Base-by-base conservation (phyloP, 1,140 invertebrate genomes). In the Sycophaga agraensis region DNA sequence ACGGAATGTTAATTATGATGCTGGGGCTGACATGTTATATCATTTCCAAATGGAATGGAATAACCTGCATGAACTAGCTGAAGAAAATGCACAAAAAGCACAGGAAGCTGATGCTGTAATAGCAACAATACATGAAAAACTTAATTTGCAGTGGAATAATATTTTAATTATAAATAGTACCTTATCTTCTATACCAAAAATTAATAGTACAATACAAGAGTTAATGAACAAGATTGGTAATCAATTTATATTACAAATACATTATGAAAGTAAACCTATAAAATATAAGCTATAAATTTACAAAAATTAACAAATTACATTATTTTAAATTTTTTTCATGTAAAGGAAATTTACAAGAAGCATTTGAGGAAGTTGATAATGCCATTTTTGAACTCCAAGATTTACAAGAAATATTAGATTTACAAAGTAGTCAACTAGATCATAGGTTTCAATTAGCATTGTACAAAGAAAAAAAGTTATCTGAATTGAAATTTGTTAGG, bases 21-120 rank as follows among this genome's bases (percentile, higher is more conserved):
- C 85, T 28, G 86, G 85, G 2, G 80, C 83, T 8, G 82, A 85
- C 64, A 66, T 87, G 51, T 72, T 88, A 21, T 78, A 83, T 62
- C 83, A 85, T 65, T 89, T 86, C 73, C 87, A 89, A 70, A 73
- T 82, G 31, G 78, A 85, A 49, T 90, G 88, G 88, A 82, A 82
- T 64, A 84, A 86, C 61, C 63, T 89, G 16, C 87, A 89, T 64
- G 74, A 83, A 53, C 71, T 85, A 14, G 83, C 85, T 37, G 86
- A 89, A 70, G 80, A 85, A 57, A 89, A 88, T 78, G 84, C 86
- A 2, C 75, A 77, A 59, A 81, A 81, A 66, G 85, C 85, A 17
- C 81, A 84, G 70, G 73, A 82, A 73, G 82, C 84, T 2, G 87
- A 88, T 74, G 69, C 74, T n/a, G 60, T 83, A 14, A 85, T 89